phyloP scores from a whole-genome alignment of 2,888 invertebrate genomes.

The Chrysotoxum bicinctum region DNA sequence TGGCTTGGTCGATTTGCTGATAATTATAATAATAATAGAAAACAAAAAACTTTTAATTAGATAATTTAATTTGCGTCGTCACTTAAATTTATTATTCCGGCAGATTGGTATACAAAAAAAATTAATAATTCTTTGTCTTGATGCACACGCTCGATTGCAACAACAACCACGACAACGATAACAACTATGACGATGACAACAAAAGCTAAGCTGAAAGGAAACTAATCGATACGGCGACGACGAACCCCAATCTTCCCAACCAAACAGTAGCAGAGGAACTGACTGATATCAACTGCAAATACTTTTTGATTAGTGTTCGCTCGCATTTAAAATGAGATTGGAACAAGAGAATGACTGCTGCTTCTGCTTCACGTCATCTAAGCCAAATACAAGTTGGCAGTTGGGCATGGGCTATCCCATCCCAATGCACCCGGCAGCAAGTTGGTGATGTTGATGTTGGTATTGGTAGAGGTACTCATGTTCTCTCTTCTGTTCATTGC shows the following conservation, averaged over 20 bases:
- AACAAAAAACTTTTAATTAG: conserved; percentile 4
- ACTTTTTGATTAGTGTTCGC: conserved; percentile 34
- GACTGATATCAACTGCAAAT: conserved; percentile 38
- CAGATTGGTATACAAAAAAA: background rate
- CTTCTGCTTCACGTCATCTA: conserved; percentile 35
- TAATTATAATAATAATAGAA: too few species aligned
- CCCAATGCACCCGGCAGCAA: conserved; percentile 35
- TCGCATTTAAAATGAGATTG: conserved; percentile 35
- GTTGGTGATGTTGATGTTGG: background rate
- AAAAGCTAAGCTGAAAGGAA: conserved; percentile 23
- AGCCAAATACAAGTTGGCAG: conserved; percentile 40
- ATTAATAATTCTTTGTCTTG: conserved; percentile 39
- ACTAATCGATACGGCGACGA: conserved; percentile 58
- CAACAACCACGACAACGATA: conserved; percentile 4
- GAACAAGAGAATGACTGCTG: conserved; percentile 30
- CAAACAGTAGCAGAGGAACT: conserved; percentile 34
- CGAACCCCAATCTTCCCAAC: conserved; percentile 33
- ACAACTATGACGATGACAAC: conserved; percentile 32
- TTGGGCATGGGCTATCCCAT: conserved; percentile 28
- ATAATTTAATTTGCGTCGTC: conserved; percentile 41
- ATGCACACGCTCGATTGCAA: conserved; percentile 15
- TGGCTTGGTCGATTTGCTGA: conserved; percentile 19
- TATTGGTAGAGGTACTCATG: conserved; percentile 36
- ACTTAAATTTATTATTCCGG: conserved; percentile 10
- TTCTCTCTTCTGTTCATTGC: conserved; percentile 47